These are phyloP conservation scores for Porphyrio hochstetteri DNA, from an alignment of 2,113 vertebrate species.

Conservation along the genomic window DNA sequence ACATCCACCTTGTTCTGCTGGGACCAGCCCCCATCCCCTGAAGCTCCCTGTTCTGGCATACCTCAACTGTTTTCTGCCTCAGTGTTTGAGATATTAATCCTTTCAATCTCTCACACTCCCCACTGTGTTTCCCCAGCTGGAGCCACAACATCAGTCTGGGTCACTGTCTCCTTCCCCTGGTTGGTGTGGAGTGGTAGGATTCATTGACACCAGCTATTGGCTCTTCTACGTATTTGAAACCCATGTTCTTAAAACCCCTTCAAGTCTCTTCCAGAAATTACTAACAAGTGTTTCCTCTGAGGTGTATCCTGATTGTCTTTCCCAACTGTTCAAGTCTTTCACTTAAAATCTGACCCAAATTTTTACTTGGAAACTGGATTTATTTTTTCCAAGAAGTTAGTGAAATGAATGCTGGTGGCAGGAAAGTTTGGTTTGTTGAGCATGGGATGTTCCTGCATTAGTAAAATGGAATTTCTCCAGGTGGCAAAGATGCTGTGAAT, in stretches of 20 bases:
- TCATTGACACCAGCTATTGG: not conserved
- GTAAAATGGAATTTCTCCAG: not conserved
- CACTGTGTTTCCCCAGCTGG: not conserved
- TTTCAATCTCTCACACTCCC: too few species aligned
- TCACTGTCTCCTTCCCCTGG: not conserved
- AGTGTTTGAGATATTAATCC: too few species aligned
- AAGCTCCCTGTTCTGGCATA: too few species aligned
- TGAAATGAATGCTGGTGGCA: not conserved
- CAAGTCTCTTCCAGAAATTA: not conserved
- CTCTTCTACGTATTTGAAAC: not conserved
- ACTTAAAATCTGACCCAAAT: not conserved
- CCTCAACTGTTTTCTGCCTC: too few species aligned
- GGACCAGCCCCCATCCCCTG: too few species aligned
- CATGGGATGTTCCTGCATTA: not conserved
- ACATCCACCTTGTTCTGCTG: too few species aligned
- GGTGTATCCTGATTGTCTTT: not conserved
- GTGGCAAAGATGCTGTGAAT: not conserved
- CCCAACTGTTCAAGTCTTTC: not conserved
- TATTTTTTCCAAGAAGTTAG: not conserved
- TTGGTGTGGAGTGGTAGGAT: not conserved
- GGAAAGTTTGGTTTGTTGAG: not conserved
- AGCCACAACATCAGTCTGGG: not conserved
- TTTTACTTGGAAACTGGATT: not conserved
- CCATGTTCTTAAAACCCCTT: not conserved
- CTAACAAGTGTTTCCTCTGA: not conserved